Conservation (phyloP, 1,140 invertebrate genomes). For the Arctopsyche grandis region DNA sequence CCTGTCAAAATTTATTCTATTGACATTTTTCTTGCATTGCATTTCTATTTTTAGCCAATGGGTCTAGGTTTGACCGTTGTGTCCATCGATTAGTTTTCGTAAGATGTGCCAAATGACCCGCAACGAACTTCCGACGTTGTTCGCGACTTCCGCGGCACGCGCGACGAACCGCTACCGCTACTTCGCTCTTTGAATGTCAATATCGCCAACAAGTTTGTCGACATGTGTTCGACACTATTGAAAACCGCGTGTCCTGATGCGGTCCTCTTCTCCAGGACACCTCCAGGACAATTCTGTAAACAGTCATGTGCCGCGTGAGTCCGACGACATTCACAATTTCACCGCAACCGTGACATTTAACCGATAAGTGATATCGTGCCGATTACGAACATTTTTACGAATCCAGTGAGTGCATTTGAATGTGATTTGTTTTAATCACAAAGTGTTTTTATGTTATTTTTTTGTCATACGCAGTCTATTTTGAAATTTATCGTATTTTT, state of each 20-base stretch:
- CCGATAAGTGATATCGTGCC: too few species aligned
- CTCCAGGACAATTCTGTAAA: too few species aligned
- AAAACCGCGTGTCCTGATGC: background rate
- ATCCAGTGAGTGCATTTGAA: too few species aligned
- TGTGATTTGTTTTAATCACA: background rate
- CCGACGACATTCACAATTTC: too few species aligned
- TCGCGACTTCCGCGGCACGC: conserved; percentile 35
- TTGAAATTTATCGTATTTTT: conserved; percentile 9
- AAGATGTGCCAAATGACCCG: conserved; percentile 8
- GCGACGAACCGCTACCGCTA: conserved; percentile 5
- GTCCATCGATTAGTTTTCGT: background rate
- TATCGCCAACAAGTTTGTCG: background rate
- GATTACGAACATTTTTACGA: too few species aligned
- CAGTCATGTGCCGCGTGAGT: too few species aligned
- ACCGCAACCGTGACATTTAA: too few species aligned
- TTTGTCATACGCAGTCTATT: background rate
- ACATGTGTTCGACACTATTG: background rate
- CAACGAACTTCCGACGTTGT: conserved; percentile 20
- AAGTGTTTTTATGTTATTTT: background rate
- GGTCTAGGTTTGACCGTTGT: background rate
- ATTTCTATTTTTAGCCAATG: too few species aligned
- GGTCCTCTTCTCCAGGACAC: background rate
- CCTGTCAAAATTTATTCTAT: too few species aligned
- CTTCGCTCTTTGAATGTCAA: conserved; percentile 17
- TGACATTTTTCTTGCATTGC: too few species aligned